These are phyloP conservation scores for Zhengitettix transpicula DNA, from an alignment of 2,888 invertebrate genomes.

Conservation along the genomic window DNA sequence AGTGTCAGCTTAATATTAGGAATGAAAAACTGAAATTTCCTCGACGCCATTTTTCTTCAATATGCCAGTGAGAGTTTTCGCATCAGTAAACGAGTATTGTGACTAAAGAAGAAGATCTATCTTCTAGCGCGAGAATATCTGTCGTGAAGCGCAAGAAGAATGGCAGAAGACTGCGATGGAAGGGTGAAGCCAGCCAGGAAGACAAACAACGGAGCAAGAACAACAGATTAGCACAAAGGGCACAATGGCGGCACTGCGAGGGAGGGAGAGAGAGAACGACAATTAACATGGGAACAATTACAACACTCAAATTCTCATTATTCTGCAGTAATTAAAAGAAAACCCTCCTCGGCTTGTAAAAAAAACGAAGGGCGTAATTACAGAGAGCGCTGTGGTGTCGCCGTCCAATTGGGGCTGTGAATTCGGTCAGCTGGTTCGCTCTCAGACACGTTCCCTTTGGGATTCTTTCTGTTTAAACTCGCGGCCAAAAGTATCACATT, in stretches of 20 bases:
- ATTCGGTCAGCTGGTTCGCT: too few species aligned
- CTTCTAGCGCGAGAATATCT: neutral
- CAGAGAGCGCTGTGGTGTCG: neutral
- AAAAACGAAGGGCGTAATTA: neutral
- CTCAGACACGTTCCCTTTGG: too few species aligned
- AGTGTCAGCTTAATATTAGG: too few species aligned
- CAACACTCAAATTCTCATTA: neutral
- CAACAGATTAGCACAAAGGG: neutral
- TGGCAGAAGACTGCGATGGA: neutral
- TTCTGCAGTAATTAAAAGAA: neutral
- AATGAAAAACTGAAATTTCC: too few species aligned
- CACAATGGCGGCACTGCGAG: neutral
- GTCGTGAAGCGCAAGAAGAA: neutral
- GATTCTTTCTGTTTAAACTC: too few species aligned
- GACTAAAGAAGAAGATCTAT: too few species aligned
- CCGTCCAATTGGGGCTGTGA: neutral
- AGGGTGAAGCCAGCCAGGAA: neutral
- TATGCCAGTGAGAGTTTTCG: too few species aligned
- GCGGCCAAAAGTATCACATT: too few species aligned
- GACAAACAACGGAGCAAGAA: neutral
- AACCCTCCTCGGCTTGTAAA: neutral
- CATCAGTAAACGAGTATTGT: too few species aligned
- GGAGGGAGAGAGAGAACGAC: neutral
- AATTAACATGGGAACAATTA: neutral
- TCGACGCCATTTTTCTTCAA: too few species aligned